Base-by-base conservation (phyloP, 2,113 vertebrate species). In the Epinephelus moara region DNA sequence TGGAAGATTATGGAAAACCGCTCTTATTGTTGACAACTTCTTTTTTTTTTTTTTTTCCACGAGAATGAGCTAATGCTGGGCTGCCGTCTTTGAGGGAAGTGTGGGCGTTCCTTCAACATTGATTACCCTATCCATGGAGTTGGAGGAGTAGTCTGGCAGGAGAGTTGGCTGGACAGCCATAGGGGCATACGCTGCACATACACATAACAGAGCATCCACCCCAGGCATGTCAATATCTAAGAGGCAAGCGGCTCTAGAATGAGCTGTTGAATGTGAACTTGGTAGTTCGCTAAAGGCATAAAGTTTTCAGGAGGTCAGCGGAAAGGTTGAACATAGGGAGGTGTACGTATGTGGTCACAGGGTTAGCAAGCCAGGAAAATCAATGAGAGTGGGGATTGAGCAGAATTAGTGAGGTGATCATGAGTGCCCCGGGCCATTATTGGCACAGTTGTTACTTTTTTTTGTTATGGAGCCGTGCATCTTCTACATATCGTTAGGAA, bases 301-400 rank as follows among this genome's bases (percentile, higher is more conserved):
- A 92, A 91, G 89, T 92, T 90, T 90, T 84, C 82, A 74, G 59
- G 87, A 93, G 92, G 88, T 93, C 93, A 92, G 68, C 7, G 13
- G 67, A 87, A 79, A 93, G 85, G 91, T 93, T 82, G 77, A 83
- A 74, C 53, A 75, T 55, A 71, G 75, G 73, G 86, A 91, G 73
- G 85, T 88, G 81, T 87, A 52, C 55, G 60, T 70, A 70, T 81
- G 85, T 87, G 92, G 92, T 91, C 93, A 85, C 75, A 50, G 75
- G 87, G 90, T 87, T 76, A 85, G 90, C 49, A n/a, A 89, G 88
- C 55, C 78, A 82, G 79, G 81, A 90, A 92, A 90, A 94, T 94
- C 89, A 88, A 93, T 93, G 81, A 80, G 71, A 67, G 88, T 62
- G 74, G 78, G 84, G 84, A 87, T 81, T 83, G 83, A 82, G 87